phyloP scores from a whole-genome alignment of 2,113 vertebrate genomes.

The Pungitius pungitius region DNA sequence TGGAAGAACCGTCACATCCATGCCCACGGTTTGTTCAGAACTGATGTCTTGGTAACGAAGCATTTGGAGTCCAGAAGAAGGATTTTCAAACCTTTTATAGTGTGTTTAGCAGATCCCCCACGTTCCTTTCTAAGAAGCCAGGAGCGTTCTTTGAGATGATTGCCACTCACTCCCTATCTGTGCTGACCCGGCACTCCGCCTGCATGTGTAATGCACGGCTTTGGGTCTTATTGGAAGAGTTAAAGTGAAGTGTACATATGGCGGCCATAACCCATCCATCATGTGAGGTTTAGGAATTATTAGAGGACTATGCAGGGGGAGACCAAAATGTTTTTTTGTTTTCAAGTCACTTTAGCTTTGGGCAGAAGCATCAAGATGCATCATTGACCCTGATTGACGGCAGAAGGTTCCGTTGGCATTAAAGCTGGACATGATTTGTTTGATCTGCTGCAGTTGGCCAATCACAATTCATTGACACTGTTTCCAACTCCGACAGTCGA shows the following conservation, averaged over 20 bases:
- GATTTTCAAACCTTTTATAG: conserved; percentile 3
- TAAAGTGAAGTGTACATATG: conserved; percentile 62
- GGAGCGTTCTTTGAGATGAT: conserved; percentile 46
- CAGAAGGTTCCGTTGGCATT: not conserved
- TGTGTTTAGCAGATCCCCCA: conserved; percentile 27
- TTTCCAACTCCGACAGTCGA: not conserved
- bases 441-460: conserved; percentile 1
- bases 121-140: conserved; percentile 24
- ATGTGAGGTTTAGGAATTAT: conserved; percentile 5
- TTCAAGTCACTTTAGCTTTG: not conserved
- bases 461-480: conserved; percentile 14
- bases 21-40: not conserved
- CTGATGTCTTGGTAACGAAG: conserved; percentile 9
- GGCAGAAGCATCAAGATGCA: not conserved
- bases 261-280: conserved; percentile 56
- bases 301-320: conserved; percentile 8
- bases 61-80: not conserved
- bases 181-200: conserved; percentile 48
- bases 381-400: not conserved
- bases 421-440: not conserved
- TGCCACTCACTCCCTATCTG: conserved; percentile 48
- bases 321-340: conserved; percentile 12
- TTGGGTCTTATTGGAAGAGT: conserved; percentile 46
- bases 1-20: conserved; percentile 13
- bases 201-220: conserved; percentile 49